Conservation (phyloP, 2,797 vertebrate genomes). For the Ciconia nigra region DNA sequence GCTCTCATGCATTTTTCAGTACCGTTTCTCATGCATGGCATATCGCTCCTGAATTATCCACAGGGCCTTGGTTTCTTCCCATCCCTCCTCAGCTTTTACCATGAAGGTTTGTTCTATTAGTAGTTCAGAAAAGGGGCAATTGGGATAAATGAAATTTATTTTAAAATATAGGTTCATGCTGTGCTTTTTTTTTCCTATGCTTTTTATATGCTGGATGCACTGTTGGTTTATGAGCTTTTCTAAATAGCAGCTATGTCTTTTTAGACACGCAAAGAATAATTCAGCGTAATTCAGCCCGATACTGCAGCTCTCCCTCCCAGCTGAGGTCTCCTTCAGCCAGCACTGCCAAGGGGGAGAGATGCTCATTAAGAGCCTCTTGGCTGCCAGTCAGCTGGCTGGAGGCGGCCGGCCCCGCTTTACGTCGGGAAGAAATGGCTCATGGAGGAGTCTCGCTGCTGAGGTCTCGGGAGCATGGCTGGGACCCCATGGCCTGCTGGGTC, state of each 20-base stretch:
- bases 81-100: neutral
- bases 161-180: neutral
- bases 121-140: neutral
- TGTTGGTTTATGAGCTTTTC: neutral
- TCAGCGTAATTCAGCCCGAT: neutral
- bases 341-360: neutral
- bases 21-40: neutral
- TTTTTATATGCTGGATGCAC: neutral
- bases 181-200: neutral
- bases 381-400: neutral
- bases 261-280: neutral
- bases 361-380: neutral
- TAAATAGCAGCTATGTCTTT: neutral
- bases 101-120: neutral
- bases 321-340: neutral
- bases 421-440: fast-evolving
- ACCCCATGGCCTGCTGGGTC: neutral
- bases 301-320: neutral
- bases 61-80: neutral
- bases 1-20: constrained; percentile 21
- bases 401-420: neutral
- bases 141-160: neutral
- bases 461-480: neutral
- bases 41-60: neutral
- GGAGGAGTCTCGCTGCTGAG: neutral